A percentile compares a stretch with the other conserved stretches of the same genome.
Conservation (phyloP, 2,888 invertebrate genomes). For the Drosophila formosana region DNA sequence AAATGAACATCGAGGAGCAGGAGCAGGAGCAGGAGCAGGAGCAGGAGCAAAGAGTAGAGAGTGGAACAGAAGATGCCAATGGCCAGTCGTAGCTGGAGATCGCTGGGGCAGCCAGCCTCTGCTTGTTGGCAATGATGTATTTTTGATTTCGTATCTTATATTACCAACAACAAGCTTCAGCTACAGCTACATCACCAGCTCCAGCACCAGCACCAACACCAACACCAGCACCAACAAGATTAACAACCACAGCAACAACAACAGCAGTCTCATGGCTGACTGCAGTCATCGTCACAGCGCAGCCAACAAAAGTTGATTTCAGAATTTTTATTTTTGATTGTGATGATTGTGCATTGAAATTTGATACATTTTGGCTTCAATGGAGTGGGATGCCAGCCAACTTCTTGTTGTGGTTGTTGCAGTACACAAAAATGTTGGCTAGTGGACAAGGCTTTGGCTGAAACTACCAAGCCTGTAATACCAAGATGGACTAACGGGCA, state of each 20-base stretch:
- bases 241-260: constrained; percentile 46
- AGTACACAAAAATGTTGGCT: constrained; percentile 78
- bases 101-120: constrained; percentile 51
- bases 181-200: constrained; percentile 41
- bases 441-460: constrained; percentile 73
- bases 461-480: constrained; percentile 45
- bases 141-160: constrained; percentile 82
- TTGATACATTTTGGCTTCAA: constrained; percentile 83
- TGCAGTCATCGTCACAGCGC: constrained; percentile 58
- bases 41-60: constrained; percentile 24
- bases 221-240: constrained; percentile 2
- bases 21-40: constrained; percentile 30
- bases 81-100: constrained; percentile 43
- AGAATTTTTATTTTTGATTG: constrained; percentile 81
- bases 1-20: constrained; percentile 49
- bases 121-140: constrained; percentile 82
- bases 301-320: constrained; percentile 74
- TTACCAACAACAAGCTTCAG: constrained; percentile 73
- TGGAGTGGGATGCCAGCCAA: constrained; percentile 46
- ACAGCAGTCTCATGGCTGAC: constrained; percentile 37
- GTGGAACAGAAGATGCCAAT: constrained; percentile 37
- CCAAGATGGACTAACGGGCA: constrained; percentile 25
- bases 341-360: constrained; percentile 84
- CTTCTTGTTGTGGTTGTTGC: constrained; percentile 47
- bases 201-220: constrained; percentile 3